phyloP scores from a whole-genome alignment of 2,888 invertebrate genomes.

The Agriopis aurantiaria region DNA sequence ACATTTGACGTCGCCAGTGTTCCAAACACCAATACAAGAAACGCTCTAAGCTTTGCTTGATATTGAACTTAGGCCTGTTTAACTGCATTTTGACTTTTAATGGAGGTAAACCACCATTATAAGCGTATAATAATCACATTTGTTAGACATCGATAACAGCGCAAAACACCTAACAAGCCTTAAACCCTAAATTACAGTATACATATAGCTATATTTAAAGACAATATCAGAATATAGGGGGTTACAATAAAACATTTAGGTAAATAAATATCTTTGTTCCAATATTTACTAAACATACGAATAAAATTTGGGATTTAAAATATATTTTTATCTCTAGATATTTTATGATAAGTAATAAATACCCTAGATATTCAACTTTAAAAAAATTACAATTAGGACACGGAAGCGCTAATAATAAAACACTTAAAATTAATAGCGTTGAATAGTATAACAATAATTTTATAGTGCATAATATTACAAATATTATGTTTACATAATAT shows the following conservation, averaged over 20 bases:
- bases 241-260: slow-evolving; percentile 50
- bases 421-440: slow-evolving; percentile 15
- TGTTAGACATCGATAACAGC: slow-evolving; percentile 62
- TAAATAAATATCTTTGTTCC: slow-evolving; percentile 58
- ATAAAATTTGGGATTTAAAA: slow-evolving; percentile 27
- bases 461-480: slow-evolving; percentile 1
- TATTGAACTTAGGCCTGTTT: slow-evolving; percentile 61
- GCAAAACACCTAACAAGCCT: slow-evolving; percentile 60
- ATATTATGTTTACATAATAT: not conserved
- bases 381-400: slow-evolving; percentile 45
- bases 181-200: slow-evolving; percentile 52
- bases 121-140: slow-evolving; percentile 73
- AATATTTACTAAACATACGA: slow-evolving; percentile 29
- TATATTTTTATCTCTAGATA: slow-evolving; percentile 19
- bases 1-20: slow-evolving; percentile 47
- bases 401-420: slow-evolving; percentile 58
- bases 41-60: slow-evolving; percentile 61
- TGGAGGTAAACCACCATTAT: slow-evolving; percentile 24
- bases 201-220: slow-evolving; percentile 57
- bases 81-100: slow-evolving; percentile 6
- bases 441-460: slow-evolving; percentile 24
- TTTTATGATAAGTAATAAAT: slow-evolving; percentile 18
- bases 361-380: slow-evolving; percentile 2
- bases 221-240: slow-evolving; percentile 66
- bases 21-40: slow-evolving; percentile 56